These are phyloP conservation scores for Protomyctophum bolini DNA, from an alignment of 2,113 vertebrate genomes.

Conservation along the genomic window DNA sequence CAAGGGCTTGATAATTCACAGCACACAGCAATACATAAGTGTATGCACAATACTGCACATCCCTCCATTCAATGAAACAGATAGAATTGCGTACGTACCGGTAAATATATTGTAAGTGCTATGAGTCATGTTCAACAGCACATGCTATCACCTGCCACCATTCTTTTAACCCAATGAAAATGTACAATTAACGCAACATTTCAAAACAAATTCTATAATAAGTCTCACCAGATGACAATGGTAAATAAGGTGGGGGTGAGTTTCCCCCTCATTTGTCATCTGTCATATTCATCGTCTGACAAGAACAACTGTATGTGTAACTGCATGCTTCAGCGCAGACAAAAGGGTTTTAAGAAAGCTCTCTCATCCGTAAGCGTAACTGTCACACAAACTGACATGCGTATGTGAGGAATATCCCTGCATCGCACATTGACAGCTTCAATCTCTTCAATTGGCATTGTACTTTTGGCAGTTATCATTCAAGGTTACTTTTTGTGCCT, in stretches of 20 bases:
- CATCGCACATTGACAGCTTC: slow-evolving; percentile 2
- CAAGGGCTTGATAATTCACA: no score
- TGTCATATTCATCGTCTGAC: neutral
- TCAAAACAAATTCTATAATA: no score
- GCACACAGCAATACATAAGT: neutral
- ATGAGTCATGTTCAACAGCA: neutral
- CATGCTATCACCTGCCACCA: neutral
- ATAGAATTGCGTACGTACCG: neutral
- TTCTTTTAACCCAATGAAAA: no score
- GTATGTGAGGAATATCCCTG: slow-evolving; percentile 5
- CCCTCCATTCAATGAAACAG: no score
- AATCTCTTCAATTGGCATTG: neutral
- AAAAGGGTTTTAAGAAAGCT: neutral
- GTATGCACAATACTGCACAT: no score
- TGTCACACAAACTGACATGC: slow-evolving; percentile 22
- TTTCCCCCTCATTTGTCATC: neutral
- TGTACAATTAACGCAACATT: no score
- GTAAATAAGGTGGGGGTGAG: no score
- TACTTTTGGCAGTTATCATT: neutral
- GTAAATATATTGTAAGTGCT: neutral
- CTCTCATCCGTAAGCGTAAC: slow-evolving; percentile 7
- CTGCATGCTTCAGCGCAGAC: slow-evolving; percentile 4
- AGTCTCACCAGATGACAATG: no score
- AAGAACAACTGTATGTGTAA: neutral
- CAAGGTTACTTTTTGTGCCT: no score